A percentile compares a stretch with the other conserved stretches of the same genome.
These are phyloP conservation scores for Tolmerus cingulatus DNA, from an alignment of 2,888 invertebrate genomes.

Conservation along the genomic window DNA sequence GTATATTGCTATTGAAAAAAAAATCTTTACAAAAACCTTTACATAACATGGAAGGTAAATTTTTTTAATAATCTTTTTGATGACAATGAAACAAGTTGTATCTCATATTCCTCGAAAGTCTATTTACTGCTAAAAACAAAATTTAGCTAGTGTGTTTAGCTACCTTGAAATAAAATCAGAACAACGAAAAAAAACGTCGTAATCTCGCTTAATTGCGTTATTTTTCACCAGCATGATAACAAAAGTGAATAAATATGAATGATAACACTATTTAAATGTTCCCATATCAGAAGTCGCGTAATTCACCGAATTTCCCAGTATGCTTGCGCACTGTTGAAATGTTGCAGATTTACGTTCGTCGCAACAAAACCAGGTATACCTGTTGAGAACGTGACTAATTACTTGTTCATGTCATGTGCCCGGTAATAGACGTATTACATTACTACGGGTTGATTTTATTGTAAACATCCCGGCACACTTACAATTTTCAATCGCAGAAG, in stretches of 20 bases:
- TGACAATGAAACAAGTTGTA: not conserved
- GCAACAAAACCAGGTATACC: not conserved
- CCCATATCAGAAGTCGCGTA: not conserved
- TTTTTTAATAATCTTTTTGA: not conserved
- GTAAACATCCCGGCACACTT: not conserved
- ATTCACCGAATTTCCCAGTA: not conserved
- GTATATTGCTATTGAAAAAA: not conserved
- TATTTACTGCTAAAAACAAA: not conserved
- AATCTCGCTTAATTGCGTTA: not conserved
- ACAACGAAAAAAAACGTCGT: not conserved
- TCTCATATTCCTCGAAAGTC: not conserved
- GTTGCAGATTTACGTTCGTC: not conserved
- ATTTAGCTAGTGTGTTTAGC: not conserved
- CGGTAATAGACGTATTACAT: not conserved
- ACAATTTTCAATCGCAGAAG: not conserved
- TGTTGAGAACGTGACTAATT: not conserved
- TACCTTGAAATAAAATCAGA: not conserved
- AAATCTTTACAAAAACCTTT: not conserved
- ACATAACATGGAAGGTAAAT: not conserved
- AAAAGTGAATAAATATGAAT: not conserved
- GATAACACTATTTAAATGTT: not conserved
- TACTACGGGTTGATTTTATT: not conserved
- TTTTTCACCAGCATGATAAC: not conserved
- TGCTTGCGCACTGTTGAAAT: not conserved
- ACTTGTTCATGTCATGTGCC: not conserved